These are phyloP conservation scores for Blennius ocellaris DNA, from an alignment of 2,113 vertebrate species.

Conservation along the genomic window DNA sequence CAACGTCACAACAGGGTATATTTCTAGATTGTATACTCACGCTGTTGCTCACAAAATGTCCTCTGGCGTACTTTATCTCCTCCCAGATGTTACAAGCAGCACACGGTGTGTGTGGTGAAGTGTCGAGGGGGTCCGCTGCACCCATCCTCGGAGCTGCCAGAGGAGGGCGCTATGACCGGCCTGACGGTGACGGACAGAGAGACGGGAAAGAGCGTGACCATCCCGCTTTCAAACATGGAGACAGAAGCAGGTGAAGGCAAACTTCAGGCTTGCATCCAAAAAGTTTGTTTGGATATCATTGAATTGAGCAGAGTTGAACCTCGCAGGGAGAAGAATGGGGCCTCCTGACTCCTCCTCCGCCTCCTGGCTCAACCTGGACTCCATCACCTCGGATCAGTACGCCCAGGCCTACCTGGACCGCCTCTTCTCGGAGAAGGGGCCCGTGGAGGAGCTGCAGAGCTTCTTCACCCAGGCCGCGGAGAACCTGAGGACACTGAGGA, in stretches of 20 bases:
- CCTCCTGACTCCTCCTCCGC: background rate
- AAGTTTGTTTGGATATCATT: conserved; percentile 15
- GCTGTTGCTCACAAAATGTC: too few species aligned
- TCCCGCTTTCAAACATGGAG: conserved; percentile 56
- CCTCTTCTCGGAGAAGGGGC: conserved; percentile 65
- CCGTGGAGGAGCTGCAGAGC: conserved; percentile 59
- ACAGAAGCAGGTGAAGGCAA: conserved; percentile 48
- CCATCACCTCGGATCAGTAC: conserved; percentile 71
- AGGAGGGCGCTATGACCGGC: conserved; percentile 71
- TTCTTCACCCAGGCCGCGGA: conserved; percentile 54
- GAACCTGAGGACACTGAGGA: conserved; percentile 29
- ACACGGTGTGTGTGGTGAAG: conserved; percentile 66
- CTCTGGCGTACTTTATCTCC: too few species aligned
- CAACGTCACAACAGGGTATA: too few species aligned
- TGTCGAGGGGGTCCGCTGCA: conserved; percentile 51
- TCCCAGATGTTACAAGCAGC: conserved; percentile 57
- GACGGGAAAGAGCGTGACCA: conserved; percentile 56
- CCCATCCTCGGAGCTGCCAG: conserved; percentile 34
- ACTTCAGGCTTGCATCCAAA: background rate
- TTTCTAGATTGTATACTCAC: too few species aligned
- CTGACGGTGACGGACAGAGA: conserved; percentile 73
- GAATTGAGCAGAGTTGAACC: conserved; percentile 10
- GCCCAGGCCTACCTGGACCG: conserved; percentile 68
- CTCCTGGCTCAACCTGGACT: conserved; percentile 50
- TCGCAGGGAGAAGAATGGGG: conserved; percentile 49